These are phyloP conservation scores for Lobophora halterata DNA, from an alignment of 2,888 invertebrate genomes.

Conservation along the genomic window DNA sequence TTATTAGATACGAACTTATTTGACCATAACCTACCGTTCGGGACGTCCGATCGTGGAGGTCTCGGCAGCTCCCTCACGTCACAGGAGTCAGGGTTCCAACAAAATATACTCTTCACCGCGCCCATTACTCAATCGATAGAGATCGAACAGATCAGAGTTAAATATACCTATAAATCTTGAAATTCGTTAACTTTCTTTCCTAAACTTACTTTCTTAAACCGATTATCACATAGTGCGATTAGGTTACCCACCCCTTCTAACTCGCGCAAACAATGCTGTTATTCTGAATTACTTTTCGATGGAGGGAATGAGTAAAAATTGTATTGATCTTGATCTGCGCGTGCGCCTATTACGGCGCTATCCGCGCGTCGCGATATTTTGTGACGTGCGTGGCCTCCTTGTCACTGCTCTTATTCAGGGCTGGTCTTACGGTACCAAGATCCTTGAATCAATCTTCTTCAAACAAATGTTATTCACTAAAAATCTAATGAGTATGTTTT, in stretches of 20 bases:
- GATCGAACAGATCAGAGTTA: slow-evolving; percentile 32
- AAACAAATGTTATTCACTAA: too few relatives aligned
- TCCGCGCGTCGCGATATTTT: too few relatives aligned
- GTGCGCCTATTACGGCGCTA: slow-evolving; percentile 24
- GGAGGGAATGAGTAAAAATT: slow-evolving; percentile 17
- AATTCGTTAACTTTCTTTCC: slow-evolving; percentile 35
- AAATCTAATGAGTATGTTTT: too few relatives aligned
- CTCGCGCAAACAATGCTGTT: slow-evolving; percentile 54
- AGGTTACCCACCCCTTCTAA: slow-evolving; percentile 52
- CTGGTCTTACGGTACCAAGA: too few relatives aligned
- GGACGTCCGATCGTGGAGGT: slow-evolving; percentile 54
- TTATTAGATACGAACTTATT: slow-evolving; percentile 22
- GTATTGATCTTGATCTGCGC: slow-evolving; percentile 17
- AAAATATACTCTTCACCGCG: slow-evolving; percentile 59
- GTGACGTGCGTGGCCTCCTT: too few relatives aligned
- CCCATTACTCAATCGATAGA: slow-evolving; percentile 55
- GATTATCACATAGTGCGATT: slow-evolving; percentile 50
- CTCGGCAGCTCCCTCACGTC: slow-evolving; percentile 65
- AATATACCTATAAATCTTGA: slow-evolving; percentile 20
- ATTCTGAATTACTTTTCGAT: slow-evolving; percentile 36
- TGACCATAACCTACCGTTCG: slow-evolving; percentile 58
- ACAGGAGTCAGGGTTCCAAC: slow-evolving; percentile 58
- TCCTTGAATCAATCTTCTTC: too few relatives aligned
- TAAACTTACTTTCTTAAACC: too few relatives aligned
- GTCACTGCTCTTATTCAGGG: too few relatives aligned